These are phyloP conservation scores for Syritta pipiens DNA, from an alignment of 2,888 invertebrate genomes.

Conservation along the genomic window DNA sequence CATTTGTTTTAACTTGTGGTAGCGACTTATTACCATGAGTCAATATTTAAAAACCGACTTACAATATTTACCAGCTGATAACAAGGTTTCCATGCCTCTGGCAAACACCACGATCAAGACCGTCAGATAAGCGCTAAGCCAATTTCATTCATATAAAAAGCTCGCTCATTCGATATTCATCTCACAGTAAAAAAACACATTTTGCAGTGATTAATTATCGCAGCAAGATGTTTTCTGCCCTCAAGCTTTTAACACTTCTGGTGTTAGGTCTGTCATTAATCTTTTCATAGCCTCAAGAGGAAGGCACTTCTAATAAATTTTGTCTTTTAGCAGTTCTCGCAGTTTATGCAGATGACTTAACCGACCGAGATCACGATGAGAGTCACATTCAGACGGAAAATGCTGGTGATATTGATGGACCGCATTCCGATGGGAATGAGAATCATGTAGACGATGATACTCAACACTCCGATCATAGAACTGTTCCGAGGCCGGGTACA, in stretches of 20 bases:
- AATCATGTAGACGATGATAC: not conserved
- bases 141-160: constrained; percentile 2
- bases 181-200: not conserved
- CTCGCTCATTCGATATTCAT: not conserved
- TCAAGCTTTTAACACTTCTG: not conserved
- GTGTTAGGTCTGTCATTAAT: not conserved
- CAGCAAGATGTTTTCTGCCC: not conserved
- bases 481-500: not conserved
- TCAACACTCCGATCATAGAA: not conserved
- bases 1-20: too few species aligned
- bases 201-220: not conserved
- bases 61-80: not conserved
- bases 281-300: not conserved
- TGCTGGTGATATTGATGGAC: not conserved
- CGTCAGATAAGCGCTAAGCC: not conserved
- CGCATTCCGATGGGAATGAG: too few species aligned
- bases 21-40: too few species aligned
- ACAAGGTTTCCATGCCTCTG: not conserved
- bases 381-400: not conserved
- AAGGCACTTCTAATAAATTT: not conserved
- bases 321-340: not conserved
- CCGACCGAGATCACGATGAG: not conserved
- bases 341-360: not conserved
- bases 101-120: not conserved
- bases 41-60: constrained; percentile 3